These are phyloP conservation scores for Galeopterus variegatus DNA, from an alignment of 2,113 vertebrate species.

Conservation along the genomic window DNA sequence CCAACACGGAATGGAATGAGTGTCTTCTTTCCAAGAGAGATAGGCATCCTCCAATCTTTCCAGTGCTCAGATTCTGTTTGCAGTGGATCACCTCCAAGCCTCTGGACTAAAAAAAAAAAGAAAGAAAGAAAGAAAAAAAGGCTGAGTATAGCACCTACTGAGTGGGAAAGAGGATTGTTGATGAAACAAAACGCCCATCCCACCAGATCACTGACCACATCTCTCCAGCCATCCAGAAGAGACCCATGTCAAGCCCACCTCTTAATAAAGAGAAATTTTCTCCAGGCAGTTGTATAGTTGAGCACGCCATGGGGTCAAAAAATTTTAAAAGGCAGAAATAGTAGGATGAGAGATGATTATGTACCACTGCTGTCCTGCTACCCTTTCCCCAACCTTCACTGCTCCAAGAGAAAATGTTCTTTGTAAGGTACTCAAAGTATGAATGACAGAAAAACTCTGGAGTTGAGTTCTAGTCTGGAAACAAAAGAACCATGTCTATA, in stretches of 20 bases:
- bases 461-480: not conserved
- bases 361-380: not conserved
- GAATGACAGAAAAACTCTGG: not conserved
- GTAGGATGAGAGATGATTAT: not conserved
- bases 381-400: not conserved
- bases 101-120: not conserved
- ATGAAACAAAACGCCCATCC: not conserved
- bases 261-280: not conserved
- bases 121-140: not conserved
- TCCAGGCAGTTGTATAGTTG: not conserved
- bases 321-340: not conserved
- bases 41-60: not conserved
- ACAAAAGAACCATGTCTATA: not conserved
- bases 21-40: conserved; percentile 65
- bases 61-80: not conserved
- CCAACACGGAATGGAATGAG: not conserved
- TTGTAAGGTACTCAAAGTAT: not conserved
- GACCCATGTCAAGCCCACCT: not conserved
- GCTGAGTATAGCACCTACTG: not conserved
- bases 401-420: conserved; percentile 21
- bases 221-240: not conserved
- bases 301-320: not conserved
- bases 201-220: not conserved
- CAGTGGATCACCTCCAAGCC: not conserved
- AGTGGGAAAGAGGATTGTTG: not conserved